phyloP scores from a whole-genome alignment of 2,888 invertebrate species.

The Dichetophora obliterata region DNA sequence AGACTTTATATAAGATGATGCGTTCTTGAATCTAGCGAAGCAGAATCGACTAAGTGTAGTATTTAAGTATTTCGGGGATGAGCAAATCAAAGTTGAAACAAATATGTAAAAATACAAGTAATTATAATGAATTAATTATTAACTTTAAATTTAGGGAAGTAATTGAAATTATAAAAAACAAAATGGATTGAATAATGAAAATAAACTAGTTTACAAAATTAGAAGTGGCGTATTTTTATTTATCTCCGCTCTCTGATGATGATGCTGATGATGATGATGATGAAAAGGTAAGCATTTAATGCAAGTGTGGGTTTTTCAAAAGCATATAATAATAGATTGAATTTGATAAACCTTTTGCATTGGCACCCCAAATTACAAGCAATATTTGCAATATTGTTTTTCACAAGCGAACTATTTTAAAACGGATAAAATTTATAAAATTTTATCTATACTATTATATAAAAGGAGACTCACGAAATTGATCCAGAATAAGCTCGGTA shows the following conservation, averaged over 20 bases:
- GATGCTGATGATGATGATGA: too few species aligned
- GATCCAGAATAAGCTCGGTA: too few species aligned
- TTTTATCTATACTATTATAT: too few species aligned
- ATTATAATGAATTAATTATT: conserved; percentile 17
- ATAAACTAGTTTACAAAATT: conserved; percentile 27
- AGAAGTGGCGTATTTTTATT: background rate
- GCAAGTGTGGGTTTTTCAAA: too few species aligned
- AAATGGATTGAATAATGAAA: conserved; percentile 12
- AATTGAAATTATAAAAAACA: conserved; percentile 15
- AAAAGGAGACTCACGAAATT: too few species aligned
- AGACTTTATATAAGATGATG: background rate
- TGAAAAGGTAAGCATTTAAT: too few species aligned
- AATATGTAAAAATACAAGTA: conserved; percentile 5
- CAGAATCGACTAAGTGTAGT: conserved; percentile 1
- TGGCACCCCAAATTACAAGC: too few species aligned
- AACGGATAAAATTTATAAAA: too few species aligned
- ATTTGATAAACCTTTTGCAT: too few species aligned
- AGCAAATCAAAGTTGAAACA: conserved; percentile 25
- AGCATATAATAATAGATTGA: too few species aligned
- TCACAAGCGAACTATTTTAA: too few species aligned
- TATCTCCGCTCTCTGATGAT: background rate
- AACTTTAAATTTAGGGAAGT: conserved; percentile 10
- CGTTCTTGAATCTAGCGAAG: background rate
- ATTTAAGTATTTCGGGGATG: conserved; percentile 19
- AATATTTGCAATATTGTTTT: too few species aligned